Conservation (phyloP, 2,113 vertebrate genomes). For the Pomatostomus ruficeps region DNA sequence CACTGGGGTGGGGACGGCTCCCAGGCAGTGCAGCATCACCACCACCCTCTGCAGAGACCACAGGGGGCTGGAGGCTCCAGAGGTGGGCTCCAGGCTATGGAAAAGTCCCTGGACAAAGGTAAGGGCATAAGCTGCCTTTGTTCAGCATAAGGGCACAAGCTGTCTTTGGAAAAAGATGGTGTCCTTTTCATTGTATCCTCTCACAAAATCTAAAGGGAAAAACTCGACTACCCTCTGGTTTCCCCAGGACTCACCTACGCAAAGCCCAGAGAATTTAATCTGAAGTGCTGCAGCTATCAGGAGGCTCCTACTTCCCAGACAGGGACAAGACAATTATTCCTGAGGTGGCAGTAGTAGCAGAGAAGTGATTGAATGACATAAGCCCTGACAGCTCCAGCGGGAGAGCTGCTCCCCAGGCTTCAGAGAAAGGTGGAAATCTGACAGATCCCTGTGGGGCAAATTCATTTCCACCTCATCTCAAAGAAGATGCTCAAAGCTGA, state of each 20-base stretch:
- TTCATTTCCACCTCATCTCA: neutral
- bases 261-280: neutral
- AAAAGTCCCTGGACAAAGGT: neutral
- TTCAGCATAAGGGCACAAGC: neutral
- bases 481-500: neutral
- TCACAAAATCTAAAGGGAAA: neutral
- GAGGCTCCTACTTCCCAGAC: neutral
- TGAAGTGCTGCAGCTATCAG: neutral
- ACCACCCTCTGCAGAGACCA: neutral
- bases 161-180: neutral
- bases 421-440: neutral
- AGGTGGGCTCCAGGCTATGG: neutral
- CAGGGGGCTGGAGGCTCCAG: neutral
- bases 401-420: neutral
- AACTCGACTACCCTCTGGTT: neutral
- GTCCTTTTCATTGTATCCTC: neutral
- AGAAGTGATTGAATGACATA: neutral
- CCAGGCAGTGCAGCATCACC: rapidly evolving
- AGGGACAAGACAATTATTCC: neutral
- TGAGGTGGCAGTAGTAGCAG: neutral
- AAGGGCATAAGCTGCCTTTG: neutral
- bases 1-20: rapidly evolving
- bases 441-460: neutral
- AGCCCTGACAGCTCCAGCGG: neutral
- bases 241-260: neutral